A percentile compares a stretch with the other conserved stretches of the same genome.
Conservation (phyloP, 2,888 invertebrate genomes). For the Drosophila rellima region DNA sequence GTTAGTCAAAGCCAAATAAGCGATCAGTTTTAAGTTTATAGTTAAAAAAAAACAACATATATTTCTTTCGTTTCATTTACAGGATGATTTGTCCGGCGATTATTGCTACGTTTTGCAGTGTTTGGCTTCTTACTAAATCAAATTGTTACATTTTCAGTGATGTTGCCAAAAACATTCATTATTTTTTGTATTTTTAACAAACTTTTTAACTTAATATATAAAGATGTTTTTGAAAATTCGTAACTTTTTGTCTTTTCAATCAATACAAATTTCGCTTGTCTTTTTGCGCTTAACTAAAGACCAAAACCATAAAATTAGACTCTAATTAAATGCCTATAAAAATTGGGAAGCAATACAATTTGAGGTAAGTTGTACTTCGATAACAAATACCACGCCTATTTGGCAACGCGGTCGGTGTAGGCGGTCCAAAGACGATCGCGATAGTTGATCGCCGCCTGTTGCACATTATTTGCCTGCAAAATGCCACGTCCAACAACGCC, state of each 20-base stretch:
- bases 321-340: neutral
- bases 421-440: constrained; percentile 91
- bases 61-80: constrained; percentile 68
- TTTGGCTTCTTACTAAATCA: constrained; percentile 80
- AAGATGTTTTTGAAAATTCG: constrained; percentile 30
- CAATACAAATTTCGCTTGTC: constrained; percentile 13
- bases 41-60: constrained; percentile 34
- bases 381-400: constrained; percentile 42
- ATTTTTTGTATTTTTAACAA: constrained; percentile 24
- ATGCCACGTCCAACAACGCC: constrained; percentile 98
- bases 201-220: constrained; percentile 30
- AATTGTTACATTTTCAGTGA: constrained; percentile 17
- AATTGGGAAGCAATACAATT: constrained; percentile 25
- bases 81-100: constrained; percentile 90
- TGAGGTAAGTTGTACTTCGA: constrained; percentile 11
- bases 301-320: constrained; percentile 15
- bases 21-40: constrained; percentile 15
- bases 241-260: constrained; percentile 17
- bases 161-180: constrained; percentile 33
- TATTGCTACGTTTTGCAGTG: constrained; percentile 88
- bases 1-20: constrained; percentile 35
- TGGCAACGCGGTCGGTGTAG: constrained; percentile 86
- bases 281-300: constrained; percentile 13
- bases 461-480: constrained; percentile 89
- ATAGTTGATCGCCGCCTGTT: constrained; percentile 89